Base-by-base conservation (phyloP, 64 coral and sea anemone genomes). In the Pachyseris speciosa region DNA sequence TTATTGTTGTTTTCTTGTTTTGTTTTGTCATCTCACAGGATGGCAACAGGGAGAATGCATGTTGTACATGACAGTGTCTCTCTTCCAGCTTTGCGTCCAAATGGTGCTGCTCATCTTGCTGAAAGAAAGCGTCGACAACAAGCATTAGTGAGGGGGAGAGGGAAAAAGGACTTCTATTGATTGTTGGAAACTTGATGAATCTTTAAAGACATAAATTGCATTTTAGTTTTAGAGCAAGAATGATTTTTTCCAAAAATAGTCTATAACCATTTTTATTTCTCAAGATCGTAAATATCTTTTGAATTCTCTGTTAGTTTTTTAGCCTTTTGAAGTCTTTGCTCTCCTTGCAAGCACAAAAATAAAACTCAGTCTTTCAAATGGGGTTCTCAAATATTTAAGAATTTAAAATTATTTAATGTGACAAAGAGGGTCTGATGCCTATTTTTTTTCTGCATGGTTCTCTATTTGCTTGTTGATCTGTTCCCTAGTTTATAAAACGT, bases 71-170 rank as follows among this genome's bases (percentile, higher is more conserved):
- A 97, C 20, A 97, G 84, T 26, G 69, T 97, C 10, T 80, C 95
- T 51, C 86, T 97, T 2, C 95, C 95, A 41, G 87, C 53, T 38
- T 59, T 96, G 37, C 67, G 90, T 19, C 90, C 94, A 37, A 93
- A 96, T 57, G 86, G 92, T 26, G 92, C 88, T 64, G 60, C 89
- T 4, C 80, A 59, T 57, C 90, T 96, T 57, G 94, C 90, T 0
- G 85, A 93, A 50, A 89, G 94, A 73, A 50, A 91, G 22, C 87
- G 91, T 67, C 53, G 94, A 48, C 94, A 96, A 32, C 94, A 96
- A 34, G 91, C 94, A 37, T 72, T 96, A 20, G 69, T 96, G 31
- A 89, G 94, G 85, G 94, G 94, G 26, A 96, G 90, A 50, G 86
- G 52, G 10, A 88, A 90, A 57, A 93, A 83, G 84, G 91, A 96